phyloP scores from a whole-genome alignment of 2,797 vertebrate genomes.

The Champsocephalus esox region DNA sequence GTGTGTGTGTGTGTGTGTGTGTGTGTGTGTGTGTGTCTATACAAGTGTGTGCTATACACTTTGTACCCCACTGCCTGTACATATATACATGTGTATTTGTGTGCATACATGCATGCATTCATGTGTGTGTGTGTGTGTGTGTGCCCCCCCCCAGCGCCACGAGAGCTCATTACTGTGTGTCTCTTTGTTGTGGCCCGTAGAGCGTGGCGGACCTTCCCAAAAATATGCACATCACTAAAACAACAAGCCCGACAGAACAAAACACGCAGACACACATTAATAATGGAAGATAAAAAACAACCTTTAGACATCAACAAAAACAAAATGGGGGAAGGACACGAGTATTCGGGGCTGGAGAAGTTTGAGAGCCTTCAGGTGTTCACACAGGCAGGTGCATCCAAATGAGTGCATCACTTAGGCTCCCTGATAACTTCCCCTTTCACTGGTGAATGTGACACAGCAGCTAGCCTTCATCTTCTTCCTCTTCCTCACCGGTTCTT shows the following conservation, averaged over 20 bases:
- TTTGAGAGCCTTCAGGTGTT: constrained; percentile 53
- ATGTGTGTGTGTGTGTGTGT: constrained; percentile 13
- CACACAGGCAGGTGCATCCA: constrained; percentile 33
- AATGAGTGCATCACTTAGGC: constrained; percentile 44
- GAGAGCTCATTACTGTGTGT: constrained; percentile 82
- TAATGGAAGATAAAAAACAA: constrained; percentile 77
- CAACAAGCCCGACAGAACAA: constrained; percentile 76
- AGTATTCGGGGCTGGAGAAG: constrained; percentile 32
- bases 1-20: constrained; percentile 15
- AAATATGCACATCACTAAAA: constrained; percentile 85
- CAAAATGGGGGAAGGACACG: constrained; percentile 59
- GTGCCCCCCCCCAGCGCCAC: constrained; percentile 52
- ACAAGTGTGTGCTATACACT: constrained; percentile 13
- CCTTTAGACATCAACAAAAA: constrained; percentile 67
- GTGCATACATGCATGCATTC: constrained; percentile 51
- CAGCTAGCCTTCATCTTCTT: no score
- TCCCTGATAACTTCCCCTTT: constrained; percentile 24
- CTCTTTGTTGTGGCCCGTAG: constrained; percentile 81
- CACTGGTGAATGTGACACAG: neutral
- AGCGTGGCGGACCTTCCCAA: constrained; percentile 80
- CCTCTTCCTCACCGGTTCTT: no score
- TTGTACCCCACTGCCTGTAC: constrained; percentile 25
- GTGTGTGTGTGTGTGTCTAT: constrained; percentile 1
- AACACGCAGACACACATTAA: constrained; percentile 73
- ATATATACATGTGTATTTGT: constrained; percentile 50